Evolutionary conservation across 2,797 vertebrate species (phyloP).

Genomic region (Danio choprae): DNA sequence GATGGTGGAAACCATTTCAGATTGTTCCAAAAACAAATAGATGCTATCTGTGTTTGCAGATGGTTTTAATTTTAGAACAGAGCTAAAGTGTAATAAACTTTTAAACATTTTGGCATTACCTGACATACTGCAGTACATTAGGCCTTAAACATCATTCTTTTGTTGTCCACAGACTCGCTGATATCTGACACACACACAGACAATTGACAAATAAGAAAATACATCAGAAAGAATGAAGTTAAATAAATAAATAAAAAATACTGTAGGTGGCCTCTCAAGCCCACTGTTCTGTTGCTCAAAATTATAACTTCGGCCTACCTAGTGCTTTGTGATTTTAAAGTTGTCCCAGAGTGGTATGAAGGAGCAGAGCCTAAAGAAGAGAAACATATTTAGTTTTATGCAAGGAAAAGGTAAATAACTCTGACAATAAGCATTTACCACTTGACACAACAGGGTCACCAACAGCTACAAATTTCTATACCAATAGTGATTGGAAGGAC

Average conservation of each 20-base stretch:
- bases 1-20: too few relatives aligned
- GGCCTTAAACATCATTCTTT: constrained; percentile 77
- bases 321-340: constrained; percentile 38
- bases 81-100: neutral
- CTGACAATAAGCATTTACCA: neutral
- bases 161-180: constrained; percentile 74
- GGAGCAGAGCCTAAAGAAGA: constrained; percentile 42
- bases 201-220: neutral
- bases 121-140: constrained; percentile 84
- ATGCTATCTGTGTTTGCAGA: neutral
- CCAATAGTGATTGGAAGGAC: too few relatives aligned
- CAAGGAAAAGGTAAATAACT: neutral
- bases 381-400: neutral
- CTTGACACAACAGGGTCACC: neutral
- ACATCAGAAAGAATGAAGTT: neutral
- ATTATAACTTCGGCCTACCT: constrained; percentile 26
- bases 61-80: neutral
- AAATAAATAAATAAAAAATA: neutral
- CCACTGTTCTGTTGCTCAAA: neutral
- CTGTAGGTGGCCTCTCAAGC: neutral
- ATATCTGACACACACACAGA: constrained; percentile 55
- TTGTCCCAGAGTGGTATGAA: constrained; percentile 40
- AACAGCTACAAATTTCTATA: constrained; percentile 7
- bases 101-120: constrained; percentile 65
- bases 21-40: too few relatives aligned